Conservation (phyloP, 2,113 vertebrate genomes). For the Ophiodon elongatus region DNA sequence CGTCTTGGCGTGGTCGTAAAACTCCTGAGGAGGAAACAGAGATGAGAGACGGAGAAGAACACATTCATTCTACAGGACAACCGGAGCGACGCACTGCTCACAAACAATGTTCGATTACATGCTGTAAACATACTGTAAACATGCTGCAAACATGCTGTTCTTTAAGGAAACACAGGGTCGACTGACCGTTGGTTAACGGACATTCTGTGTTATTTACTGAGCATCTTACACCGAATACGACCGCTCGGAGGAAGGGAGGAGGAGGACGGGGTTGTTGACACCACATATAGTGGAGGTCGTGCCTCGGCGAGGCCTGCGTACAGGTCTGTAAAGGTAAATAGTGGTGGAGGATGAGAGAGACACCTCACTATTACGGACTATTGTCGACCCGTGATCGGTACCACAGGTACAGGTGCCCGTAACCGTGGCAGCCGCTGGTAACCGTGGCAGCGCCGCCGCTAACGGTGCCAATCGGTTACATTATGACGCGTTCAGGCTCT, state of each 20-base stretch:
- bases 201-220: background rate
- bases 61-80: background rate
- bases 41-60: background rate
- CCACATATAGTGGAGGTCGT: conserved; percentile 53
- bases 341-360: conserved; percentile 26
- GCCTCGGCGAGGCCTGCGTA: conserved; percentile 52
- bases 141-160: no score
- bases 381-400: background rate
- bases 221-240: conserved; percentile 10
- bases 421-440: no score
- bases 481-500: no score
- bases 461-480: background rate
- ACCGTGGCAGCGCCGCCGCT: no score
- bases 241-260: conserved; percentile 7
- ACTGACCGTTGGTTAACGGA: background rate
- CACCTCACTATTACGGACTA: background rate
- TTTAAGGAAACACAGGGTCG: no score
- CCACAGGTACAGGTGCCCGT: no score
- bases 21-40: conserved; percentile 86
- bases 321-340: conserved; percentile 65
- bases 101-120: background rate
- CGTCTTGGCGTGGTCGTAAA: conserved; percentile 95
- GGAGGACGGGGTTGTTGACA: conserved; percentile 59
- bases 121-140: no score
- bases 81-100: background rate